Base-by-base conservation (phyloP, 2,113 vertebrate species). In the Sander lucioperca region DNA sequence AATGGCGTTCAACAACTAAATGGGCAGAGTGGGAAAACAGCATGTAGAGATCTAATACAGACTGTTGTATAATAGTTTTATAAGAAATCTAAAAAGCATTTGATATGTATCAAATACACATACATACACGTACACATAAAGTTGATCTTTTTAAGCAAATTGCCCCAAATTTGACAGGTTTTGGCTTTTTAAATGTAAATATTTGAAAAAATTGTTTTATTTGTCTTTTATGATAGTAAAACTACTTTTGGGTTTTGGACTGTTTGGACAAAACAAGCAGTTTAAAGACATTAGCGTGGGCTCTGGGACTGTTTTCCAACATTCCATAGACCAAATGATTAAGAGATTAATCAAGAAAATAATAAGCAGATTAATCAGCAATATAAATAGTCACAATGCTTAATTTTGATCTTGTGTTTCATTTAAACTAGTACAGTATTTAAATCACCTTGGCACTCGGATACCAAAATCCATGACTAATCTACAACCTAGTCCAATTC, bases 401-500 rank as follows among this genome's bases (percentile, higher is more conserved):
- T 70, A 56, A 68, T 48, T 89, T 76, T 73, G 30, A 71, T 74
- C 69, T 23, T n/a, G 30, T 71, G 77, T 87, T 45, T 39, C 48
- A 63, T 89, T 84, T 74, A 78, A 75, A 69, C 54, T 57, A 11
- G 65, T 72, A 50, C 70, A 76, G 66, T 83, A 47, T 74, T 79
- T 79, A 70, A 84, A 79, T 85, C 69, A 72, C 54, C 39, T 50
- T 65, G 58, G 63, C 53, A 19, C 69, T 79, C 16, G 1, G 53
- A 58, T 13, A 66, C 57, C 18, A 74, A 68, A 86, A 89, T 81
- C 79, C 85, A 81, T 21, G 45, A 56, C 61, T 62, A 90, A 91
- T 88, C 86, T 86, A 77, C 51, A 21, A 39, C 2, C 48, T 79
- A 56, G 70, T 74, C 74, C 50, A 74, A 36, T 67, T 90, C 69